Evolutionary conservation across 2,888 invertebrate species (phyloP).

Genomic region (Athalia rosae): DNA sequence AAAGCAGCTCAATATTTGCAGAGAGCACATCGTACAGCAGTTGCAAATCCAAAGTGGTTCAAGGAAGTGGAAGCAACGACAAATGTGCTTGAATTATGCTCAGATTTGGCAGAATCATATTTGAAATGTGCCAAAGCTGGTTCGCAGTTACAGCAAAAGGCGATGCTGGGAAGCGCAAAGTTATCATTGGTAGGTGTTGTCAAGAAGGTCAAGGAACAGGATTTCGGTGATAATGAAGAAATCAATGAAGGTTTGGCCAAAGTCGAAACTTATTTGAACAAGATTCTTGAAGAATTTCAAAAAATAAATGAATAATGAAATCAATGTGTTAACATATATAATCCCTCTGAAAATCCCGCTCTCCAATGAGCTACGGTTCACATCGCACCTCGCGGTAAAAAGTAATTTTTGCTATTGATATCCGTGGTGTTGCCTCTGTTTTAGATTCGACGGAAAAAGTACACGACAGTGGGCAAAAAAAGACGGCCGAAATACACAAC

Average conservation of each 20-base stretch:
- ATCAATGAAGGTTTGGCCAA: slow-evolving; percentile 61
- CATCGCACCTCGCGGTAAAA: too few relatives aligned
- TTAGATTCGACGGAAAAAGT: too few relatives aligned
- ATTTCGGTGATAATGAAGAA: slow-evolving; percentile 66
- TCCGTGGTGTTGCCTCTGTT: too few relatives aligned
- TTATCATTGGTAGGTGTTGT: slow-evolving; percentile 68
- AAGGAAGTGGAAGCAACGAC: slow-evolving; percentile 78
- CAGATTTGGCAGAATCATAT: slow-evolving; percentile 77
- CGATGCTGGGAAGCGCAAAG: slow-evolving; percentile 67
- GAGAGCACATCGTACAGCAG: slow-evolving; percentile 83
- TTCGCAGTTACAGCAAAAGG: slow-evolving; percentile 61
- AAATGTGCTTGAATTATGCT: slow-evolving; percentile 79
- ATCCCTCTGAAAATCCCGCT: neutral
- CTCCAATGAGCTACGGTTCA: too few relatives aligned
- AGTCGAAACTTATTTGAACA: slow-evolving; percentile 64
- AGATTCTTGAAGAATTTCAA: slow-evolving; percentile 60
- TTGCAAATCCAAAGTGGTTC: slow-evolving; percentile 80
- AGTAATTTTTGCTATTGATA: too few relatives aligned
- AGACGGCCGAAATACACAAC: too few relatives aligned
- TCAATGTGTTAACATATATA: neutral
- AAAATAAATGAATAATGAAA: slow-evolving; percentile 51
- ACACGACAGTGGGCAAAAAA: too few relatives aligned
- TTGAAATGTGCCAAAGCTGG: slow-evolving; percentile 76
- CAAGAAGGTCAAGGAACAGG: slow-evolving; percentile 71
- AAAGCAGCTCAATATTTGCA: slow-evolving; percentile 83